Conservation (phyloP, 2,797 vertebrate genomes). For the Melanotaenia parkinsoni region DNA sequence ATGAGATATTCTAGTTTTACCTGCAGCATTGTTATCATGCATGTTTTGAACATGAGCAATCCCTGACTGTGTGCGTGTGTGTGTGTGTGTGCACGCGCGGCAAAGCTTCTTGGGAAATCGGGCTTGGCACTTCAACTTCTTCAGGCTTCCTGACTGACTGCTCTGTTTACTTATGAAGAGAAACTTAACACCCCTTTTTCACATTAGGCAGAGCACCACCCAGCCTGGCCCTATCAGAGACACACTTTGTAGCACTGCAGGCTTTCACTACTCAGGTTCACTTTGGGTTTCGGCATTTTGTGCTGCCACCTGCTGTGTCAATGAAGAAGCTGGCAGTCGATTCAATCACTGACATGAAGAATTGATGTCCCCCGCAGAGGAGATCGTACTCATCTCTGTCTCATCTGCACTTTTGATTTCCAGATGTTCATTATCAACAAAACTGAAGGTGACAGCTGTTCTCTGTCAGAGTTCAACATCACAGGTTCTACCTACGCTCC, state of each 20-base stretch:
- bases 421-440: constrained; percentile 96
- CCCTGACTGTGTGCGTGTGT: not conserved
- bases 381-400: constrained; percentile 10
- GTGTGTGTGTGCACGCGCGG: constrained; percentile 7
- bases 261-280: not conserved
- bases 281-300: constrained; percentile 28
- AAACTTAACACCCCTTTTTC: constrained; percentile 48
- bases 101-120: constrained; percentile 23
- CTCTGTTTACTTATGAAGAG: constrained; percentile 49
- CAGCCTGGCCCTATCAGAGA: constrained; percentile 19
- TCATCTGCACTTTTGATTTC: constrained; percentile 30
- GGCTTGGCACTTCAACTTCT: constrained; percentile 34
- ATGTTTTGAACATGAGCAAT: constrained; percentile 1
- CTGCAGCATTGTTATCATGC: constrained; percentile 12
- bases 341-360: not conserved
- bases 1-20: constrained; percentile 10
- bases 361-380: not conserved
- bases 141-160: constrained; percentile 40
- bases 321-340: not conserved
- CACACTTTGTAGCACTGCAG: constrained; percentile 34
- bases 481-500: constrained; percentile 98
- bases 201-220: constrained; percentile 43
- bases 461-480: constrained; percentile 94
- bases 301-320: constrained; percentile 68
- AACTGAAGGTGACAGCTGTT: constrained; percentile 90